Evolutionary conservation across 2,888 invertebrate species (phyloP).

Genomic region (Plagodis pulveraria): DNA sequence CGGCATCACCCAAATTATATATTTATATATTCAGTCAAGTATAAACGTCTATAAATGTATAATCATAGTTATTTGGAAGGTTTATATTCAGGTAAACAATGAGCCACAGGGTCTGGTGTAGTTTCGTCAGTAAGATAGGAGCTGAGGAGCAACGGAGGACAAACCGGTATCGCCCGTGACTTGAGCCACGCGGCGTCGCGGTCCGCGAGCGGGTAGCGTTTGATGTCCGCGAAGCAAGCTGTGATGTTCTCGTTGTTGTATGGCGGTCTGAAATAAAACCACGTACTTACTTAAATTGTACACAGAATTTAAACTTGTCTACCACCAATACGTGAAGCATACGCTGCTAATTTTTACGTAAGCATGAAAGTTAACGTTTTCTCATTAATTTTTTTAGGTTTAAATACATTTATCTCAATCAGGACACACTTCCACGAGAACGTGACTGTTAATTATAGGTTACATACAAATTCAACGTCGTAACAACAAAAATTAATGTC

Average conservation of each 20-base stretch:
- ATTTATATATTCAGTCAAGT: too few species aligned
- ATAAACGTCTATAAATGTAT: background rate
- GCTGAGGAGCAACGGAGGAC: slow-evolving; percentile 87
- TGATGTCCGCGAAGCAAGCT: slow-evolving; percentile 89
- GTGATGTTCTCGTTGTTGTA: slow-evolving; percentile 85
- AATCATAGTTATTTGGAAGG: background rate
- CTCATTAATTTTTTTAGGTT: too few species aligned
- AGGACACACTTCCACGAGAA: too few species aligned
- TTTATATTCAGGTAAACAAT: slow-evolving; percentile 67
- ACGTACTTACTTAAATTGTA: too few species aligned
- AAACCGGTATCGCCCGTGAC: slow-evolving; percentile 83
- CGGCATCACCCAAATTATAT: too few species aligned
- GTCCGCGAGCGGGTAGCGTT: slow-evolving; percentile 70
- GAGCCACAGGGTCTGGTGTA: slow-evolving; percentile 58
- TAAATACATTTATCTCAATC: too few species aligned
- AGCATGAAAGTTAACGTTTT: background rate
- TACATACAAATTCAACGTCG: too few species aligned
- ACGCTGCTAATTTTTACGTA: background rate
- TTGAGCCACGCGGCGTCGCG: slow-evolving; percentile 85
- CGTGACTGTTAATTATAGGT: too few species aligned
- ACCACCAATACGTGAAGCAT: too few species aligned
- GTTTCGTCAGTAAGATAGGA: slow-evolving; percentile 81
- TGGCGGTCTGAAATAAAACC: slow-evolving; percentile 74
- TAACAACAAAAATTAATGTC: too few species aligned
- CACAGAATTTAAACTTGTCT: too few species aligned